Base-by-base conservation (phyloP, 2,797 vertebrate species). In the Melanogrammus aeglefinus region DNA sequence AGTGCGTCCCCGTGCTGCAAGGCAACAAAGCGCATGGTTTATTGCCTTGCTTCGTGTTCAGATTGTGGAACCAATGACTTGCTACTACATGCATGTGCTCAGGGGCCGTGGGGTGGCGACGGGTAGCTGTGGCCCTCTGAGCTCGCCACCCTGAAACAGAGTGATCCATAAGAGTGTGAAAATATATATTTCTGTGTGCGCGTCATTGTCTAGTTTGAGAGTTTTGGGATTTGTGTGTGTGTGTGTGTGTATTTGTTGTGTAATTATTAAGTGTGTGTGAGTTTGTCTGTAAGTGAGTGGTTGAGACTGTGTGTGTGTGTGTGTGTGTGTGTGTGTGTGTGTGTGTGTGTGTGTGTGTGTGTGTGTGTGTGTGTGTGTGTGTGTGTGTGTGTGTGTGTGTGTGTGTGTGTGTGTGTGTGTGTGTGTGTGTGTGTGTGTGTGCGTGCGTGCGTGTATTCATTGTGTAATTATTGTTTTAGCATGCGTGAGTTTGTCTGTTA, bases 11-110 rank as follows among this genome's bases (percentile, higher is more conserved):
- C 39, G 72, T 74, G 83, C 51, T 13, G 85, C 89, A 81, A 76
- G 92, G 93, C 93, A 94, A 93, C 90, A 92, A 94, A 94, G 88
- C 89, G 93, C 94, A 94, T 94, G 93, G 86, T 93, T 94, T 92
- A 88, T 94, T 93, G 93, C 91, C 91, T 89, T 86, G 86, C 86
- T 78, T 83, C 86, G 87, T 90, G 91, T 91, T 83, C 2, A n/a
- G 85, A 92, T 93, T 94, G 90, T 75, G 90, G 94, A 94, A 94
- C 89, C 85, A 94, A 93, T 93, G 92, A 90, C 92, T 94, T 94
- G 92, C 93, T 94, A 92, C 91, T 92, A 90, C 93, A 95, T 95
- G 94, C 93, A 95, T 94, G 93, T 92, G 87, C 14, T 82, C 76
- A 78, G 76, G 87, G 91, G 91, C 92, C 84, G 91, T 88, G 90